Conservation (phyloP, 2,797 vertebrate species). For the Aplochiton taeniatus region DNA sequence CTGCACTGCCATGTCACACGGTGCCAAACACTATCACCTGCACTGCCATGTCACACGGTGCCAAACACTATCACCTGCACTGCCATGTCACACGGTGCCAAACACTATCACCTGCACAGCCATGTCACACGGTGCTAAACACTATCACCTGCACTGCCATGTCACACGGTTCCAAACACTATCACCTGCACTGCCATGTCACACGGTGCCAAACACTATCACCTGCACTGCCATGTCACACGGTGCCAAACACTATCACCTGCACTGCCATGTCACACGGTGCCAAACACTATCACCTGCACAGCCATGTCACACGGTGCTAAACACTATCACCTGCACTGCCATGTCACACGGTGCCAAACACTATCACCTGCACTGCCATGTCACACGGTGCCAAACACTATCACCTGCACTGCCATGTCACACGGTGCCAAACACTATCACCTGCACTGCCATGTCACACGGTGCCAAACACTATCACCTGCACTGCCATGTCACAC, state of each 20-base stretch:
- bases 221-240: constrained; percentile 58
- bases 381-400: too few species aligned
- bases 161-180: too few species aligned
- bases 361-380: constrained; percentile 66
- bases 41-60: constrained; percentile 42
- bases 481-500: constrained; percentile 56
- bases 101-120: constrained; percentile 68
- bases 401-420: constrained; percentile 63
- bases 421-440: too few species aligned
- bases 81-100: too few species aligned
- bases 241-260: constrained; percentile 74
- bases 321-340: constrained; percentile 70
- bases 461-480: constrained; percentile 75
- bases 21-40: constrained; percentile 75
- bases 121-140: too few species aligned
- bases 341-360: too few species aligned
- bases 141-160: constrained; percentile 63
- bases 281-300: constrained; percentile 73
- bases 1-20: constrained; percentile 54
- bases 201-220: constrained; percentile 75
- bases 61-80: constrained; percentile 71
- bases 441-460: constrained; percentile 60
- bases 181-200: constrained; percentile 62
- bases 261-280: constrained; percentile 53
- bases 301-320: constrained; percentile 45